Base-by-base conservation (phyloP, 2,888 invertebrate genomes). In the Salticus scenicus region DNA sequence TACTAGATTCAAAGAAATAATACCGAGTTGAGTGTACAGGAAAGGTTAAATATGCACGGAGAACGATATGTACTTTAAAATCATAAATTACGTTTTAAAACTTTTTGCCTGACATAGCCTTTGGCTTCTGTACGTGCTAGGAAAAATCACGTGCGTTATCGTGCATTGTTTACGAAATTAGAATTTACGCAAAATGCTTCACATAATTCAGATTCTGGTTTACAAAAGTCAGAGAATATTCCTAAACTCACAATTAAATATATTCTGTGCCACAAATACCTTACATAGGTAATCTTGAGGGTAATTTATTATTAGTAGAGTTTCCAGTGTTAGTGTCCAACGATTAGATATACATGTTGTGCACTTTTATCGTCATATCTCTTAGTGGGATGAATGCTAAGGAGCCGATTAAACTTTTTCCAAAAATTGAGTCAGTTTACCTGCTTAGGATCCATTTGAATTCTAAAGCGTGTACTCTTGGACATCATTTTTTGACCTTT, bases 41-140 rank as follows among this genome's bases (percentile, higher is more conserved):
- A 74, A 77, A 84, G 83, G 77, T 84, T 84, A 84, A 84, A 71
- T 51, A 37, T 71, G 69, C 70, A 75, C 76, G 41, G n/a, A 20
- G 71, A 72, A 67, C 77, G 73, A 84, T 76, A 73, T 84, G 78
- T 84, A 84, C 77, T 84, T 84, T 84, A 71, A 77, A 84, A 84
- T 67, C 83, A 84, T 84, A 84, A 84, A 84, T 84, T 76, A 84
- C 69, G 41, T 78, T 84, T 84, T 77, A 73, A 37, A 66, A 66
- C 47, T 31, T 17, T 17, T 73, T 51, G 27, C 12, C 33, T 57
- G 17, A 42, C 33, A 47, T 31, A 41, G 14, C n/a, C 42, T 24
- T 81, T 51, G n/a, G 14, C 75, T 28, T 69, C 33, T 24, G 5
- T 77, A 77, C 83, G 67, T 73, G 83, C 71, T 66, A 33, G 17